Evolutionary conservation across 2,113 vertebrate species (phyloP).

Genomic region (Embiotoca jacksoni): DNA sequence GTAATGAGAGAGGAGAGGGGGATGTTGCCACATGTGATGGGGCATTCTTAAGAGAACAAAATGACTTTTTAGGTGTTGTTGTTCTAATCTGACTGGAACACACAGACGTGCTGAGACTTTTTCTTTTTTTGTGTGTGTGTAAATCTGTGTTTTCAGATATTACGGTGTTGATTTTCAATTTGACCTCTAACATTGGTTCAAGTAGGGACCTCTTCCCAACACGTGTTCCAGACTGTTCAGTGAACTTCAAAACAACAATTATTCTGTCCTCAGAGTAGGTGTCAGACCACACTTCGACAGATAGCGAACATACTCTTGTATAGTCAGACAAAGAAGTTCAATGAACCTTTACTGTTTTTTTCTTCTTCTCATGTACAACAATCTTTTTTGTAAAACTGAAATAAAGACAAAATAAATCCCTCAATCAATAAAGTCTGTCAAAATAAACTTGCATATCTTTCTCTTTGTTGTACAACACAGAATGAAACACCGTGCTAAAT

Average conservation of each 20-base stretch:
- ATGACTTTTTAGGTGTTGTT: background rate
- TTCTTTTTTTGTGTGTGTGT: conserved; percentile 10
- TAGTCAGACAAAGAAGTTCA: no score
- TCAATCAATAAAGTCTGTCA: no score
- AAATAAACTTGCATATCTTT: no score
- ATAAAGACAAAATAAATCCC: no score
- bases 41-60: conserved; percentile 26
- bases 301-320: no score
- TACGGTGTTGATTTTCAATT: background rate
- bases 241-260: conserved; percentile 10
- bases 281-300: no score
- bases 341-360: no score
- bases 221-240: conserved; percentile 1
- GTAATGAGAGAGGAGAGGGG: conserved; percentile 55
- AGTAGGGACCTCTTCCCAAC: background rate
- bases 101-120: background rate
- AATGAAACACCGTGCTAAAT: no score
- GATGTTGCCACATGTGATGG: conserved; percentile 74
- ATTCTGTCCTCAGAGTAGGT: no score
- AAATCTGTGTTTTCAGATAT: conserved; percentile 6
- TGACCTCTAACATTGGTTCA: conserved; percentile 5
- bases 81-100: background rate
- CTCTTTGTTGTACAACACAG: no score
- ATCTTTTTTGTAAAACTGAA: no score
- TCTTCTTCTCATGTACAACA: no score